Conservation (phyloP, 1,140 invertebrate genomes). For the Drosophila subobscura region DNA sequence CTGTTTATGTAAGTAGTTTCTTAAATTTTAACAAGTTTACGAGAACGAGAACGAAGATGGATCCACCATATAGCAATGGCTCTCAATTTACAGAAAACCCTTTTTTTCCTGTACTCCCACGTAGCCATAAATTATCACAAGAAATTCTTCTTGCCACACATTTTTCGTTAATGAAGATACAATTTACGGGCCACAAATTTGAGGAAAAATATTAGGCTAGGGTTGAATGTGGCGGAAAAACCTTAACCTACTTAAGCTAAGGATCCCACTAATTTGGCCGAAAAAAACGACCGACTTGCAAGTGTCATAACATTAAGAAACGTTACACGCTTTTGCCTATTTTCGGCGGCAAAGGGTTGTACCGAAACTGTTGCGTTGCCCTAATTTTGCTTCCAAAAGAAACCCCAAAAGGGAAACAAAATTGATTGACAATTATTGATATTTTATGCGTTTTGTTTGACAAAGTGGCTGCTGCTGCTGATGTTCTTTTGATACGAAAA, state of each 20-base stretch:
- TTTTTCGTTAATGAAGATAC: neutral
- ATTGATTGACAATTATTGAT: constrained; percentile 70
- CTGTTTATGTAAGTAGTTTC: too few relatives aligned
- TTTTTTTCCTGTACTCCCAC: neutral
- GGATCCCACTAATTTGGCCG: too few relatives aligned
- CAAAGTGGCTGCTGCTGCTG: constrained; percentile 25
- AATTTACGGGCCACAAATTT: constrained; percentile 5
- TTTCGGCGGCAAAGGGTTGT: constrained; percentile 20
- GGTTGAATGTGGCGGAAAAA: too few relatives aligned
- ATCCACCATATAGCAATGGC: too few relatives aligned
- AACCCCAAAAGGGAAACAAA: constrained; percentile 23
- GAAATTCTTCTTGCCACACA: too few relatives aligned
- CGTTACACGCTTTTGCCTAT: constrained; percentile 2
- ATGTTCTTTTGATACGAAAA: constrained; percentile 53
- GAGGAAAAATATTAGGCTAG: neutral
- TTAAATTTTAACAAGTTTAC: too few relatives aligned
- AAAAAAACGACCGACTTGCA: neutral
- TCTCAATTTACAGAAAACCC: neutral
- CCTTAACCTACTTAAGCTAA: neutral
- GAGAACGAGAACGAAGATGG: too few relatives aligned
- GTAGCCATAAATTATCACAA: constrained; percentile 3
- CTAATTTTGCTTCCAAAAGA: neutral
- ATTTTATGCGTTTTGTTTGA: constrained; percentile 52
- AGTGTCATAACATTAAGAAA: neutral
- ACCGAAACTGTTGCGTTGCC: neutral